A percentile compares a stretch with the other conserved stretches of the same genome.
These are phyloP conservation scores for Centrocercus urophasianus DNA, from an alignment of 2,113 vertebrate genomes.

Conservation along the genomic window DNA sequence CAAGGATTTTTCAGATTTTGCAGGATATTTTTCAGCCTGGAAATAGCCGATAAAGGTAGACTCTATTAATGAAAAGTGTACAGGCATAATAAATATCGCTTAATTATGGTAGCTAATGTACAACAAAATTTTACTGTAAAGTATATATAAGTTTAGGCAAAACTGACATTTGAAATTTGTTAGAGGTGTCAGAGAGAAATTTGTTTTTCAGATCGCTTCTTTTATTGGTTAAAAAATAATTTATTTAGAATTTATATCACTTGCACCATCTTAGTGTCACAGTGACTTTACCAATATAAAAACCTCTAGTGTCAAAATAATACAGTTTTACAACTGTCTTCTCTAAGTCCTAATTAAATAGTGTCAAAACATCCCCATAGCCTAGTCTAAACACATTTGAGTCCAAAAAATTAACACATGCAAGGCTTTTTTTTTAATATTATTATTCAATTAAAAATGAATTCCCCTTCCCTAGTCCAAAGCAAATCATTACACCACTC, in stretches of 20 bases:
- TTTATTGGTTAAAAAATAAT: background rate
- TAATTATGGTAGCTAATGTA: background rate
- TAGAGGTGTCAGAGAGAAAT: background rate
- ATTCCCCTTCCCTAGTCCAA: conserved; percentile 20
- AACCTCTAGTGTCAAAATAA: conserved; percentile 3
- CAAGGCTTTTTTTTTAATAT: conserved; percentile 5
- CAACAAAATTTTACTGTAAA: background rate
- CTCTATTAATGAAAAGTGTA: background rate
- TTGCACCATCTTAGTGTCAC: background rate
- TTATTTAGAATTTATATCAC: background rate
- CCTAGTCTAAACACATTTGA: conserved; percentile 34
- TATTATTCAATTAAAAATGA: conserved; percentile 54
- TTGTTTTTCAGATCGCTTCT: background rate
- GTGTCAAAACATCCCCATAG: conserved; percentile 11
- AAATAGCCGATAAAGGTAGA: background rate
- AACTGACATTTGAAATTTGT: background rate
- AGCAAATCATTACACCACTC: conserved; percentile 46
- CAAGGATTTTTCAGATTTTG: background rate
- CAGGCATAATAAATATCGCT: background rate
- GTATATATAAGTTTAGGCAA: background rate
- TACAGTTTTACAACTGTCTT: background rate
- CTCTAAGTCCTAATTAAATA: background rate
- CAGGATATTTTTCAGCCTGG: background rate
- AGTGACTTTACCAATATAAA: background rate
- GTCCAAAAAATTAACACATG: conserved; percentile 50